A percentile compares a stretch with the other conserved stretches of the same genome.
phyloP scores from a whole-genome alignment of 2,113 vertebrate species.

The Fulica atra region DNA sequence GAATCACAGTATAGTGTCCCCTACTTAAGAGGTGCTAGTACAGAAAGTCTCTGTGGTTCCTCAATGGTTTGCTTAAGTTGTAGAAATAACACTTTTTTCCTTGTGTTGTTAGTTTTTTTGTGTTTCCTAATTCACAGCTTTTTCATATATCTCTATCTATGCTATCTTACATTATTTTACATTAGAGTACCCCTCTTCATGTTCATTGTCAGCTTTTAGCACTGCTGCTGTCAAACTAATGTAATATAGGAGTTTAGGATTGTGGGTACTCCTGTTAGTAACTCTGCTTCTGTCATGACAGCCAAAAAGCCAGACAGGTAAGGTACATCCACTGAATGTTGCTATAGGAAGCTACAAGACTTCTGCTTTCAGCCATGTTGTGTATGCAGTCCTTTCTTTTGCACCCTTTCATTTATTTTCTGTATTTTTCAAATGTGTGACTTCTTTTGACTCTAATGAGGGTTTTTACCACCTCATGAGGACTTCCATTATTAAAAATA shows the following conservation, averaged over 20 bases:
- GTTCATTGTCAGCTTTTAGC: not conserved
- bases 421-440: not conserved
- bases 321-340: not conserved
- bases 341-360: not conserved
- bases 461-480: not conserved
- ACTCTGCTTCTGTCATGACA: not conserved
- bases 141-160: not conserved
- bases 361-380: not conserved
- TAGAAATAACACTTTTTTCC: not conserved
- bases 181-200: not conserved
- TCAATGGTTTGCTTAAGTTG: not conserved
- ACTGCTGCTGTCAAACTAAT: not conserved
- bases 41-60: not conserved
- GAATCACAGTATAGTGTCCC: not conserved
- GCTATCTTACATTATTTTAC: fast-evolving
- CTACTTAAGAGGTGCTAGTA: not conserved
- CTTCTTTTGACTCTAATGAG: not conserved
- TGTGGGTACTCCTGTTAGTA: not conserved
- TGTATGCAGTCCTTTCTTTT: not conserved
- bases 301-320: not conserved
- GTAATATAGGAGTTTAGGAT: not conserved
- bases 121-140: not conserved
- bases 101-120: not conserved
- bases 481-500: not conserved
- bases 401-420: not conserved